Percentiles rank a stretch among this genome's conserved stretches.
phyloP scores from a whole-genome alignment of 2,113 vertebrate genomes.

The Corythaeola cristata region DNA sequence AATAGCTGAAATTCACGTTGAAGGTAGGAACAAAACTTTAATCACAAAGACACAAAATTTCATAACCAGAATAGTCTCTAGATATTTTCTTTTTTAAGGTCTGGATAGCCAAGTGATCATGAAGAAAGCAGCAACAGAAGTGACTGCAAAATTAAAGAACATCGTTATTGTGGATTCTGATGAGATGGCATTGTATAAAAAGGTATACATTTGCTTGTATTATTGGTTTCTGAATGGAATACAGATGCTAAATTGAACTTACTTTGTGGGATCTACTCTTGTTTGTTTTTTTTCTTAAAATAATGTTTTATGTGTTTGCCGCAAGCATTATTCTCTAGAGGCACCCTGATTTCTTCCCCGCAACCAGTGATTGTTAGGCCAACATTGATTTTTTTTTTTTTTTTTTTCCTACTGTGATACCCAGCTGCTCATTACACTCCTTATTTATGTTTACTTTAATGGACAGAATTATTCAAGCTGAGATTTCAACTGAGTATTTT shows the following conservation, averaged over 20 bases:
- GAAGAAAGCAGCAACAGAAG: constrained; percentile 84
- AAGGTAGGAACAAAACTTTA: constrained; percentile 79
- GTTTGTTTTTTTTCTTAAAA: not conserved
- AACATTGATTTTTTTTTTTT: not conserved
- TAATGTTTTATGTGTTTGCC: not conserved
- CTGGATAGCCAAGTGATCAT: constrained; percentile 90
- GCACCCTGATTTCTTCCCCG: not conserved
- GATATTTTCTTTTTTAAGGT: constrained; percentile 73
- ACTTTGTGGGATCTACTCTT: not conserved
- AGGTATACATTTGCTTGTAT: constrained; percentile 75
- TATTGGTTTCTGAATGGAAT: not conserved
- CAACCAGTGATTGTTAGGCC: not conserved
- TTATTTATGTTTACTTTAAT: not conserved
- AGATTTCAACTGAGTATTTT: not conserved
- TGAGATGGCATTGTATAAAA: constrained; percentile 88
- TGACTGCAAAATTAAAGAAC: constrained; percentile 90
- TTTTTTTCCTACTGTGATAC: not conserved
- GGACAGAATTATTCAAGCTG: not conserved
- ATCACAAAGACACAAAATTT: not conserved
- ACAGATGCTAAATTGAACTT: not conserved
- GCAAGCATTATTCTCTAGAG: not conserved
- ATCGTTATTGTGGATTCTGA: constrained; percentile 92
- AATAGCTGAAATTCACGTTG: constrained; percentile 92
- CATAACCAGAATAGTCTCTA: not conserved
- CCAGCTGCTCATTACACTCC: not conserved